Evolutionary conservation across 2,797 vertebrate genomes (phyloP).

Genomic region (Anguilla anguilla): DNA sequence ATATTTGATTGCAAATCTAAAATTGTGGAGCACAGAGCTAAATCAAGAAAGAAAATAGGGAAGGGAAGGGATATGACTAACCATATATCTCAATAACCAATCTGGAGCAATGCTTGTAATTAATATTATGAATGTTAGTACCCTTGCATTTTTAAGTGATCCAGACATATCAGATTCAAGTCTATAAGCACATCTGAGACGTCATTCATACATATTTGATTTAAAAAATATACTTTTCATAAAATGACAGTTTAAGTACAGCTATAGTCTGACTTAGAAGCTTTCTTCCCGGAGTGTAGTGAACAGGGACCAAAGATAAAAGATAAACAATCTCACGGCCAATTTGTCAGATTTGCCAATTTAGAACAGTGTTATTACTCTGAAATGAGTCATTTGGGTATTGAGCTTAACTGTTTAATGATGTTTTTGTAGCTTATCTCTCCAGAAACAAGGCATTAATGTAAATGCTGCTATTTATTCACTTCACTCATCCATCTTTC

Average conservation of each 20-base stretch:
- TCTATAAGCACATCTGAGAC: neutral
- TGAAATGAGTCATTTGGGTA: slow-evolving; percentile 13
- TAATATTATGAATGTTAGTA: neutral
- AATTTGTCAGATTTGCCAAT: slow-evolving; percentile 20
- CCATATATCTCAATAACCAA: neutral
- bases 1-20: no score
- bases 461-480: neutral
- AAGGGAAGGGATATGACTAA: neutral
- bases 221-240: neutral
- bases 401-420: slow-evolving; percentile 8
- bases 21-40: no score
- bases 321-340: slow-evolving; percentile 10
- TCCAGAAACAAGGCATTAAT: neutral
- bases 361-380: slow-evolving; percentile 10
- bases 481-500: neutral
- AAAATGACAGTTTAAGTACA: neutral
- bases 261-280: neutral
- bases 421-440: slow-evolving; percentile 8
- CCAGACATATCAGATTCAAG: neutral
- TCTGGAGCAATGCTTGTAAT: neutral
- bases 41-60: no score
- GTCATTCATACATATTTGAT: neutral
- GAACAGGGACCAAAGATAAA: slow-evolving; percentile 10
- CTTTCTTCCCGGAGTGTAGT: neutral
- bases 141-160: neutral